These are phyloP conservation scores for Hoplias malabaricus DNA, from an alignment of 2,113 vertebrate genomes.

Conservation along the genomic window DNA sequence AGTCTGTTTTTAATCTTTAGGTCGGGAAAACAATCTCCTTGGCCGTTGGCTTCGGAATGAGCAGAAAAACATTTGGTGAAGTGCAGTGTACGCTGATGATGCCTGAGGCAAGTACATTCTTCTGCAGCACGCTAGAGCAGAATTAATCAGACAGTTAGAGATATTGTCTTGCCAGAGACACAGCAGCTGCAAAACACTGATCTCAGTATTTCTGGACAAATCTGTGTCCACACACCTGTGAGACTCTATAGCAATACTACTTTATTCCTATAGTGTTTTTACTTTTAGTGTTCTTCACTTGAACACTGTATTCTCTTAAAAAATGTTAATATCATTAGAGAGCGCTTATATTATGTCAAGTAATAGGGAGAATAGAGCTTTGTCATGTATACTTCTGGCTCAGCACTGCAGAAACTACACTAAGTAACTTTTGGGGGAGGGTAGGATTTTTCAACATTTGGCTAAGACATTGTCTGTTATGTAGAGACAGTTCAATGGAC, in stretches of 20 bases:
- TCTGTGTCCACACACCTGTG: background rate
- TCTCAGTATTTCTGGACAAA: conserved; percentile 8
- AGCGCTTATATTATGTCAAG: too few relatives aligned
- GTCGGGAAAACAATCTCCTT: conserved; percentile 11
- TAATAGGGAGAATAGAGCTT: too few relatives aligned
- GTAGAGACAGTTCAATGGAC: too few relatives aligned
- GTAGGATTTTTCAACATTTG: too few relatives aligned
- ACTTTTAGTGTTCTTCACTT: too few relatives aligned
- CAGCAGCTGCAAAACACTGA: conserved; percentile 14
- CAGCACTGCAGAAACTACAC: too few relatives aligned
- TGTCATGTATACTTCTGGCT: too few relatives aligned
- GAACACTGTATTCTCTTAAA: too few relatives aligned
- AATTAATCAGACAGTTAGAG: conserved; percentile 28
- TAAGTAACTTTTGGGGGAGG: too few relatives aligned
- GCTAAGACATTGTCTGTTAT: too few relatives aligned
- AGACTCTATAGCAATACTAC: background rate
- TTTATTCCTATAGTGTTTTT: too few relatives aligned
- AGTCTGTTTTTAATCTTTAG: conserved; percentile 24
- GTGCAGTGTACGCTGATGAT: conserved; percentile 24
- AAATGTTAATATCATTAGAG: too few relatives aligned
- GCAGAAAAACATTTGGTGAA: conserved; percentile 20
- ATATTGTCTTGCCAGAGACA: background rate
- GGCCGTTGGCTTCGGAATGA: conserved; percentile 31
- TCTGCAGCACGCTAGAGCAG: conserved; percentile 19
- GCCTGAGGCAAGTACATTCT: conserved; percentile 40